Base-by-base conservation (phyloP, 92 coral and sea anemone species). In the Porites cylindrica region DNA sequence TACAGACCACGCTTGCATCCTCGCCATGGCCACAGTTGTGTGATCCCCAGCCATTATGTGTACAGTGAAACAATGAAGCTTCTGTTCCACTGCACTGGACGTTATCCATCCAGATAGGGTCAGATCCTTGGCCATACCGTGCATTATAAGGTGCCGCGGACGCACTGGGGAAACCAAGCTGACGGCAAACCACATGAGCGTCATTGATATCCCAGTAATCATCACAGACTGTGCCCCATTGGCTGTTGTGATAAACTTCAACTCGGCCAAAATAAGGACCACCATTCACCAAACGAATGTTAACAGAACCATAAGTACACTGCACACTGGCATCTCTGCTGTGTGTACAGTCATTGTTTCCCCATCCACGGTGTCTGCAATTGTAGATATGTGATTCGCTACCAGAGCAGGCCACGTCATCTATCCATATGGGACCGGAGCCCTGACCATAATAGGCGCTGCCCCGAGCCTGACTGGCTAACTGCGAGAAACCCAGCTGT, bases 351-450 rank as follows among this genome's bases (percentile, higher is more conserved):
- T 81, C 66, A 56, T 88, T 82, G 8, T 23, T 32, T 17, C 87
- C 82, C 91, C 91, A 81, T 66, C 79, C 70, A 29, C 26, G 71
- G 61, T 38, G 78, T 20, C 50, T 51, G 54, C 91, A 88, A 4
- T 65, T 38, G n/a, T 70, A 50, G 26, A 88, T 1, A 75, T 88
- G 76, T n/a, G 59, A 52, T 54, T 88, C 91, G 6, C 76, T 12
- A 1, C 91, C 91, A 0, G 67, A 26, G 19, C 91, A 88, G 5
- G 63, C 47, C 62, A 72, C 63, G 23, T 81, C 51, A 43, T 88
- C 91, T 10, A 88, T 24, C 91, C 91, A 88, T 4, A 88, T 88
- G 38, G 79, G 78, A 1, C 91, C 87, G 14, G 82, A 62, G 2
- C 91, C 91, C 50, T 21, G 29, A 1, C 91, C 91, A 1, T 53